Conservation (phyloP, 2,797 vertebrate genomes). For the Chaunax sp. region DNA sequence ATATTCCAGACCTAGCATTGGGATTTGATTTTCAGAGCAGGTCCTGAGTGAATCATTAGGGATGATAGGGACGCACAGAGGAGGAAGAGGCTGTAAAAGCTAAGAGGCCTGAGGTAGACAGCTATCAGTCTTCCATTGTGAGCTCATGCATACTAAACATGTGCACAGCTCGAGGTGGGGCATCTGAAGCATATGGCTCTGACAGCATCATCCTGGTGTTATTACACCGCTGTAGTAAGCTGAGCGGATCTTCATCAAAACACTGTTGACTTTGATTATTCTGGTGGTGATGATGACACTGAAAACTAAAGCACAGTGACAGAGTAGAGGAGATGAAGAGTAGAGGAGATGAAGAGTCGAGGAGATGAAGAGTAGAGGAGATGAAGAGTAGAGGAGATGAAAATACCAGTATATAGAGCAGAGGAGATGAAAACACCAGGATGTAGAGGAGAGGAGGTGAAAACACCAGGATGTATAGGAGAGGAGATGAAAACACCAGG, state of each 20-base stretch:
- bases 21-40: conserved; percentile 75
- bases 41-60: conserved; percentile 74
- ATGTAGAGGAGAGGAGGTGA: too few species aligned
- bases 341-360: too few species aligned
- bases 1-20: conserved; percentile 68
- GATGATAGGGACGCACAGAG: conserved; percentile 61
- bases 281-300: conserved; percentile 14
- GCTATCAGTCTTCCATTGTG: conserved; percentile 62
- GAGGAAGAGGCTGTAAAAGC: conserved; percentile 67
- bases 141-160: conserved; percentile 72
- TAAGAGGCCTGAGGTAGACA: conserved; percentile 62
- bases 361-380: too few species aligned
- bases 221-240: conserved; percentile 39
- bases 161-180: conserved; percentile 49
- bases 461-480: too few species aligned
- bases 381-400: too few species aligned
- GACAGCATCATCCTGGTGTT: conserved; percentile 45
- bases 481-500: too few species aligned
- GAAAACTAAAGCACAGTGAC: conserved; percentile 3
- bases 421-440: not conserved
- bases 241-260: conserved; percentile 41
- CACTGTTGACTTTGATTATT: conserved; percentile 38
- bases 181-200: conserved; percentile 63
- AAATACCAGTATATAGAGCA: too few species aligned
- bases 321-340: too few species aligned